phyloP scores from a whole-genome alignment of 2,113 vertebrate species.

The Trichomycterus rosablanca region DNA sequence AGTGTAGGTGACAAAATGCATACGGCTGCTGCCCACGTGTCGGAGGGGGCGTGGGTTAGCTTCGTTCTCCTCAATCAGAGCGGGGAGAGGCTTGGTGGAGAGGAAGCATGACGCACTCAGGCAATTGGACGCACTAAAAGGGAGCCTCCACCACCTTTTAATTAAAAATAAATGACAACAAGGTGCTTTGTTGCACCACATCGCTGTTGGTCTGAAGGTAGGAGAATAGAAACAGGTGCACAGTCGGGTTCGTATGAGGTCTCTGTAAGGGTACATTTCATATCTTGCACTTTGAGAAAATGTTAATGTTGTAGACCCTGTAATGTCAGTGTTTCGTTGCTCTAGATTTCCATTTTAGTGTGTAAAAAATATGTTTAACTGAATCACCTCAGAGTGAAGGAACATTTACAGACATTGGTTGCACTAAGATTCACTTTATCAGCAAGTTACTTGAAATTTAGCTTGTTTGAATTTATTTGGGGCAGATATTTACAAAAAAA shows the following conservation, averaged over 20 bases:
- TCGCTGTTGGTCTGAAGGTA: no score
- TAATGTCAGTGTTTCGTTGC: conserved; percentile 1
- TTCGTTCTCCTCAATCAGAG: no score
- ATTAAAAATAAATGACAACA: no score
- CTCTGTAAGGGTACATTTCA: conserved; percentile 2
- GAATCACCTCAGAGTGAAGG: conserved; percentile 7
- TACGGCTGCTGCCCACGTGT: no score
- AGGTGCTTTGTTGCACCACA: no score
- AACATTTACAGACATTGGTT: conserved; percentile 52
- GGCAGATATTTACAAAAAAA: conserved; percentile 20
- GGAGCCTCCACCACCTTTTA: no score
- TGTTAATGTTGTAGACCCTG: conserved; percentile 12
- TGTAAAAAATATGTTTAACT: conserved; percentile 19
- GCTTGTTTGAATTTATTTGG: conserved; percentile 45
- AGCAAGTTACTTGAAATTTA: conserved; percentile 64
- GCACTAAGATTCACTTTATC: conserved; percentile 72
- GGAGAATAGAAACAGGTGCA: no score
- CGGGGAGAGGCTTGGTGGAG: no score
- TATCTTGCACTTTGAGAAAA: conserved; percentile 20
- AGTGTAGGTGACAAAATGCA: no score
- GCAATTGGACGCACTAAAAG: no score
- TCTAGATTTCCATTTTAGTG: neutral
- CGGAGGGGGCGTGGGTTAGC: no score
- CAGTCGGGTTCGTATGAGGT: neutral
- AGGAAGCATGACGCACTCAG: no score